Base-by-base conservation (phyloP, 2,113 vertebrate genomes). In the Neogale vison region DNA sequence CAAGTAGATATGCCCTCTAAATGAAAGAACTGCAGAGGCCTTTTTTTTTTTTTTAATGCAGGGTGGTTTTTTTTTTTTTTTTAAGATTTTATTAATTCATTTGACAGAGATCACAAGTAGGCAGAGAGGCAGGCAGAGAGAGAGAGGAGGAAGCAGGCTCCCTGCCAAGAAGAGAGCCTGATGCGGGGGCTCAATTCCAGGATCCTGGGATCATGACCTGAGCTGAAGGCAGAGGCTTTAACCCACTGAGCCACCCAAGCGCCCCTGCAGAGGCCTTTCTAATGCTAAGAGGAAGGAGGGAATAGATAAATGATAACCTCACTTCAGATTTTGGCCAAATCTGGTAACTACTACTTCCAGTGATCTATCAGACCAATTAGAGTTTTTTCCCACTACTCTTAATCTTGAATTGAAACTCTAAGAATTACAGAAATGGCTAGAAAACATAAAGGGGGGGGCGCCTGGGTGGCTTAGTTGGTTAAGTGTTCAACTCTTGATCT, bases 401-500 rank as follows among this genome's bases (percentile, higher is more conserved):
- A 67, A 67, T 95, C 94, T 65, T 96, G 8, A 95, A 88, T 67
- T 80, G 42, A 95, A 96, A 80, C n/a, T 13, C 24, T 92, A 50
- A 15, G 76, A 65, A 81, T 21, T 84, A 94, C 47, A 86, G 47
- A 96, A 96, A 92, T 77, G 71, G 50, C 50, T 65, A 83, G 39
- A 31, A 61, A 63, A 81, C 91, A 95, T 34, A 42, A 90, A 47
- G 83, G 57, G 8, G 34, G 17, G 34, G 34, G 65, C 0, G 1
- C 65, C 65, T 67, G 7, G 34, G 34, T 69, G 34, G 17, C 17
- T n/a, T 17, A n/a, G 34, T 69, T 67, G 65, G 31, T 67, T 69
- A 67, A 67, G 65, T 67, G 65, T 67, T 34, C 7, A 7, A n/a
- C 65, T n/a, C 65, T 67, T 67, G 14, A 67, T n/a, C 65, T 67